These are phyloP conservation scores for Tachystola acroxantha DNA, from an alignment of 2,888 invertebrate species.

Conservation along the genomic window DNA sequence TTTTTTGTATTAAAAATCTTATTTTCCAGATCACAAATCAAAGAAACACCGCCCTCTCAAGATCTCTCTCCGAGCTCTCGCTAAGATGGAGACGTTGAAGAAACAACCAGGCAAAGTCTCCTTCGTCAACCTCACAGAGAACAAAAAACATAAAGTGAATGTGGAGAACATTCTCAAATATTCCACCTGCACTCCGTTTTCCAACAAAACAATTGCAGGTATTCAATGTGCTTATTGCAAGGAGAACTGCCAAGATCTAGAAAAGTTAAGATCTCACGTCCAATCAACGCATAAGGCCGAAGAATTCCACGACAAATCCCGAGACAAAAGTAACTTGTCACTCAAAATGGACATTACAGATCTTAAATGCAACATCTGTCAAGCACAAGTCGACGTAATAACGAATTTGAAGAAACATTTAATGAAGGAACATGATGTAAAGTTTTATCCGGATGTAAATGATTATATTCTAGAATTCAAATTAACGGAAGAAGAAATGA, in stretches of 20 bases:
- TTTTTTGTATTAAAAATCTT: no score
- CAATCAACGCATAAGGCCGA: conserved; percentile 31
- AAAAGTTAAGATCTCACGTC: conserved; percentile 38
- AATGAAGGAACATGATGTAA: conserved; percentile 41
- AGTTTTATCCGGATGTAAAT: conserved; percentile 49
- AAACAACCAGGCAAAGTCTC: conserved; percentile 20
- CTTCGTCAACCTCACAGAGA: conserved; percentile 29
- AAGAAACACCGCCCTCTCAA: conserved; percentile 40
- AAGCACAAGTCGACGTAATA: conserved; percentile 30
- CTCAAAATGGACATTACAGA: conserved; percentile 63
- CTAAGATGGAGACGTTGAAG: conserved; percentile 33
- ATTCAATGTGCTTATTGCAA: conserved; percentile 59
- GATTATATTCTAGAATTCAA: conserved; percentile 63
- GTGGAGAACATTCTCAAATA: conserved; percentile 51
- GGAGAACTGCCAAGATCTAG: conserved; percentile 30
- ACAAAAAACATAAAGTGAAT: conserved; percentile 47
- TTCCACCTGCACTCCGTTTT: conserved; percentile 63
- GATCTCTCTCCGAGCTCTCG: conserved; percentile 32
- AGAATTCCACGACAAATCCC: conserved; percentile 36
- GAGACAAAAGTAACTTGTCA: conserved; percentile 53
- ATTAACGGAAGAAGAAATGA: conserved; percentile 36
- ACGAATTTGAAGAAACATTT: conserved; percentile 46
- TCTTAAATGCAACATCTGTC: conserved; percentile 47
- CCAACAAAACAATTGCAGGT: conserved; percentile 52
- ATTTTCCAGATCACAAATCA: conserved; percentile 31